phyloP scores from a whole-genome alignment of 2,113 vertebrate species.

The Turdus rufiventris region DNA sequence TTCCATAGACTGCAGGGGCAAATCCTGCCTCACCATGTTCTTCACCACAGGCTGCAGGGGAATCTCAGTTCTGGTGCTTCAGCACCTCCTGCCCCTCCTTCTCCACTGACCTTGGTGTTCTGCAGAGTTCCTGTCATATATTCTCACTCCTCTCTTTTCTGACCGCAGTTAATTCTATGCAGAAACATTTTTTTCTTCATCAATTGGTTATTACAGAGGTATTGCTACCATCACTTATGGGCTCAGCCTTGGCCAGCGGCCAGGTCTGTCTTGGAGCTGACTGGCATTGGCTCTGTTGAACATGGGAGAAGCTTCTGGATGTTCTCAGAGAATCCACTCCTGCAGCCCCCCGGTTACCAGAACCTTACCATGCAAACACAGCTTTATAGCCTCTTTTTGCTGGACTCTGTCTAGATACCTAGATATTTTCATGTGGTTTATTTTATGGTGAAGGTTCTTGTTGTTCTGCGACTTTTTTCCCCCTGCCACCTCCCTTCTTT shows the following conservation, averaged over 20 bases:
- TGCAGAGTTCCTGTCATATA: background rate
- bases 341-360: background rate
- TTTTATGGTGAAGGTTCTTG: background rate
- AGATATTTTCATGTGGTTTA: background rate
- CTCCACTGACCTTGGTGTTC: background rate
- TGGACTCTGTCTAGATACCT: background rate
- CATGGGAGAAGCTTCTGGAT: background rate
- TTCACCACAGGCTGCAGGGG: background rate
- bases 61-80: background rate
- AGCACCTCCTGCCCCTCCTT: background rate
- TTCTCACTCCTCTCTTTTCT: background rate
- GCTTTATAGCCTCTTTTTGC: background rate
- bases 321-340: background rate
- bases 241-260: background rate
- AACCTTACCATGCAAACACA: background rate
- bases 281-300: background rate
- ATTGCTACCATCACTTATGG: background rate
- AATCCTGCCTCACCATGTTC: background rate
- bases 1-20: background rate
- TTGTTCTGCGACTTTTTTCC: background rate
- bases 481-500: background rate
- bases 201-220: background rate
- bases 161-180: background rate
- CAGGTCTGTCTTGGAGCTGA: accelerated
- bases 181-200: background rate